phyloP scores from a whole-genome alignment of 2,113 vertebrate genomes.

The Microtus oregoni region DNA sequence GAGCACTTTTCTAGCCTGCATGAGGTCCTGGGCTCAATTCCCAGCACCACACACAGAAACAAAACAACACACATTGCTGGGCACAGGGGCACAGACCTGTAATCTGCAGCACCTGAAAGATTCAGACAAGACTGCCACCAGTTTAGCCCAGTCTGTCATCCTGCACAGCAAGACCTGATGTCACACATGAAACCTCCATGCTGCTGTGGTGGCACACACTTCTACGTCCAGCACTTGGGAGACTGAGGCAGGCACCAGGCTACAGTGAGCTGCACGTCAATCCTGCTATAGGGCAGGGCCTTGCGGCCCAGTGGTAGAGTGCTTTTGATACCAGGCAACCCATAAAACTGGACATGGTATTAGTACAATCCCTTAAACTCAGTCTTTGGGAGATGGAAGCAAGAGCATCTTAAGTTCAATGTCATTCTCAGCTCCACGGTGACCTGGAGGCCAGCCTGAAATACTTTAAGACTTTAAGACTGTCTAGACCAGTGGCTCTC shows the following conservation, averaged over 20 bases:
- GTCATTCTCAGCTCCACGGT: background rate
- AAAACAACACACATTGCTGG: background rate
- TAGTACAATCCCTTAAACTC: background rate
- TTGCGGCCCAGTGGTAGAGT: background rate
- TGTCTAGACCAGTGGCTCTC: background rate
- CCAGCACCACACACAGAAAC: background rate
- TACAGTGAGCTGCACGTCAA: background rate
- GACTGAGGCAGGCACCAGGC: background rate
- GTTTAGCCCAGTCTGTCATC: background rate
- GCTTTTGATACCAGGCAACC: background rate
- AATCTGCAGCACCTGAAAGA: background rate
- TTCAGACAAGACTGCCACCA: background rate
- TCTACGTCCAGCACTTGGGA: background rate
- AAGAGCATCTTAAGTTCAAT: background rate
- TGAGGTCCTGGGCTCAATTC: background rate
- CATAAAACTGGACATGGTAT: background rate
- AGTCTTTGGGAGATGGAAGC: background rate
- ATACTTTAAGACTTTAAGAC: background rate
- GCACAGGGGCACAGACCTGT: background rate
- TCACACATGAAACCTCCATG: too few species aligned
- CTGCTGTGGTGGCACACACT: background rate
- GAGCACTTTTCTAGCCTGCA: background rate
- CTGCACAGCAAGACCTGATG: background rate
- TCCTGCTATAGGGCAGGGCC: background rate
- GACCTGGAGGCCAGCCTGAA: background rate